These are phyloP conservation scores for Zenarchopterus dispar DNA, from an alignment of 2,797 vertebrate genomes.

Conservation along the genomic window DNA sequence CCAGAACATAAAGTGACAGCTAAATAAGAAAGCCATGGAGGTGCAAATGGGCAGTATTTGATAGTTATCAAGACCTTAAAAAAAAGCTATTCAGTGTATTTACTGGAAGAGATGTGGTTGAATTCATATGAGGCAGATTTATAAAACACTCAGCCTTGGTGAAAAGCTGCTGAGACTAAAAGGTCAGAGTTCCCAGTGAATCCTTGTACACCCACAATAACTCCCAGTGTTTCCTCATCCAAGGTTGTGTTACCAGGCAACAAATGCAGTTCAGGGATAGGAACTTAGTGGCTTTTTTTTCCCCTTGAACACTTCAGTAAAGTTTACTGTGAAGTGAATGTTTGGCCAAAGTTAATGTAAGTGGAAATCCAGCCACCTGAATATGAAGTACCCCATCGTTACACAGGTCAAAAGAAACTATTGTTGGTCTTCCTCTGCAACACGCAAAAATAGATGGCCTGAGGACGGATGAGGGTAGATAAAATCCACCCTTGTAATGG, in stretches of 20 bases:
- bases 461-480: slow-evolving; percentile 22
- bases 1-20: background rate
- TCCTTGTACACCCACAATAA: slow-evolving; percentile 55
- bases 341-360: slow-evolving; percentile 23
- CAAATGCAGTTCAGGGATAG: slow-evolving; percentile 34
- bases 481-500: slow-evolving; percentile 17
- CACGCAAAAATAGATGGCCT: slow-evolving; percentile 8
- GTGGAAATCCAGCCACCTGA: slow-evolving; percentile 29
- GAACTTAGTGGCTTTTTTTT: slow-evolving; percentile 20
- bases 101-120: slow-evolving; percentile 4
- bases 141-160: slow-evolving; percentile 51
- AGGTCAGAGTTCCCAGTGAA: slow-evolving; percentile 51
- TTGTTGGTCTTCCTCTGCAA: no score
- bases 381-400: slow-evolving; percentile 48
- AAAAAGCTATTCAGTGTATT: background rate
- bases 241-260: slow-evolving; percentile 66
- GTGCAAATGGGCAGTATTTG: no score
- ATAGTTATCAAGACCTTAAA: no score
- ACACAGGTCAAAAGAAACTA: slow-evolving; percentile 47
- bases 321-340: slow-evolving; percentile 30
- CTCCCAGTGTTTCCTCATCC: slow-evolving; percentile 50
- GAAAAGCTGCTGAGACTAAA: slow-evolving; percentile 48
- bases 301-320: background rate
- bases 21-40: background rate
- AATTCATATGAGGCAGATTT: slow-evolving; percentile 27